phyloP scores from a whole-genome alignment of 2,797 vertebrate genomes.

The Denticeps clupeoides region DNA sequence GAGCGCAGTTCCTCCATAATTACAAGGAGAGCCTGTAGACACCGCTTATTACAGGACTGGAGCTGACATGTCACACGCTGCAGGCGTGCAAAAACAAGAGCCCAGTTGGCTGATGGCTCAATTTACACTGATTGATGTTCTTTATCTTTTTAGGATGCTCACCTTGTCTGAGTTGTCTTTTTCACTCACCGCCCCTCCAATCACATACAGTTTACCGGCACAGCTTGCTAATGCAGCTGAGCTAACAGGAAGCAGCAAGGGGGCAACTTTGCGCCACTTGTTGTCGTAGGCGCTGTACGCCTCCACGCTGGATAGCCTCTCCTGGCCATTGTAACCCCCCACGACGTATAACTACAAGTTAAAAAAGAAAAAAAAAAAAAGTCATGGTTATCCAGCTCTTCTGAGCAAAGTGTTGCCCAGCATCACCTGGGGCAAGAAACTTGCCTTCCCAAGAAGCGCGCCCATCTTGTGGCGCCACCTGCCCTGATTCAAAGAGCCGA shows the following conservation, averaged over 20 bases:
- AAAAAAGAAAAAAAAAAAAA: not conserved
- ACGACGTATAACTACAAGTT: slow-evolving; percentile 54
- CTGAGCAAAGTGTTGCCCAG: no score
- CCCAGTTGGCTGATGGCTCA: no score
- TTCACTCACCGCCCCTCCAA: slow-evolving; percentile 57
- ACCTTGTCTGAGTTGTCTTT: slow-evolving; percentile 57
- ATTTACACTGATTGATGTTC: no score
- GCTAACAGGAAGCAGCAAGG: slow-evolving; percentile 56
- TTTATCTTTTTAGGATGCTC: slow-evolving; percentile 9
- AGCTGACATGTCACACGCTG: no score
- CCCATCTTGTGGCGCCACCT: slow-evolving; percentile 69
- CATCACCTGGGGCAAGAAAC: not conserved
- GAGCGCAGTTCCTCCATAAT: no score
- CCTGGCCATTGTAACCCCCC: slow-evolving; percentile 61
- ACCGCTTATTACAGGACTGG: no score
- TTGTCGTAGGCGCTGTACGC: slow-evolving; percentile 61
- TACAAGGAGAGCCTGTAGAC: no score
- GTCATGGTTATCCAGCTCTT: not conserved
- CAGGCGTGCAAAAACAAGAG: no score
- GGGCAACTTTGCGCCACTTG: slow-evolving; percentile 42
- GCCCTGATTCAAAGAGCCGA: slow-evolving; percentile 55
- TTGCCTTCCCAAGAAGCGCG: slow-evolving; percentile 60
- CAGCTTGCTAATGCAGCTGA: slow-evolving; percentile 52
- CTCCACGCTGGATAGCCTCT: slow-evolving; percentile 55
- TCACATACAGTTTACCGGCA: slow-evolving; percentile 53